These are phyloP conservation scores for Syngnathus typhle DNA, from an alignment of 2,113 vertebrate genomes.

Conservation along the genomic window DNA sequence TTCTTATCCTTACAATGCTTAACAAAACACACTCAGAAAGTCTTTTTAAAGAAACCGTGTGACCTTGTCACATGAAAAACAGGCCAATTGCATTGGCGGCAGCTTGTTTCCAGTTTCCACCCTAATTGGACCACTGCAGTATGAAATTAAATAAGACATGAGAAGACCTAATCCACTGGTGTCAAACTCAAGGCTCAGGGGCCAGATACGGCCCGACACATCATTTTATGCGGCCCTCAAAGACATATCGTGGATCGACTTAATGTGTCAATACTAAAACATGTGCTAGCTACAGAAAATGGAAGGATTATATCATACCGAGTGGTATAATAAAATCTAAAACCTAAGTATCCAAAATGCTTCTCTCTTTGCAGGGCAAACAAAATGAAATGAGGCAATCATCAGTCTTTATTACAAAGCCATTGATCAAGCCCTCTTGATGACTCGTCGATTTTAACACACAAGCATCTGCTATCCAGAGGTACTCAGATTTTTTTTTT, in stretches of 20 bases:
- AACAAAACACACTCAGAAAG: not conserved
- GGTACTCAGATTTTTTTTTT: not conserved
- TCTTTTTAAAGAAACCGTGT: slow-evolving; percentile 39
- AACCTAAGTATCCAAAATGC: too few species aligned
- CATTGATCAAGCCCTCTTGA: not conserved
- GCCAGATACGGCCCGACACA: too few species aligned
- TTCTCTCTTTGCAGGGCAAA: not conserved
- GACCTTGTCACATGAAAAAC: slow-evolving; percentile 46
- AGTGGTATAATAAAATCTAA: too few species aligned
- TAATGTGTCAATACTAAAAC: too few species aligned
- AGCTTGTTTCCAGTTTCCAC: slow-evolving; percentile 21
- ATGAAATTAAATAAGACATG: not conserved
- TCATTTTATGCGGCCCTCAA: too few species aligned
- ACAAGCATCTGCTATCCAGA: slow-evolving; percentile 28
- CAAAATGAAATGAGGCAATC: not conserved
- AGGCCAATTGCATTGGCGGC: slow-evolving; percentile 19
- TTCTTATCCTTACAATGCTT: not conserved
- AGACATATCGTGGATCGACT: too few species aligned
- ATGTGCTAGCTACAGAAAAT: too few species aligned
- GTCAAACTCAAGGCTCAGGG: too few species aligned
- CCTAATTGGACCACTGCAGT: slow-evolving; percentile 12
- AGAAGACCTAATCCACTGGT: too few species aligned
- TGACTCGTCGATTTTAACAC: not conserved
- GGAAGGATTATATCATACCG: too few species aligned
- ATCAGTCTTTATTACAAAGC: too few species aligned